Evolutionary conservation across 2,113 vertebrate genomes (phyloP), one percentile per base, ranked within the genome.

Genomic region (Nothobranchius kuhntae): DNA sequence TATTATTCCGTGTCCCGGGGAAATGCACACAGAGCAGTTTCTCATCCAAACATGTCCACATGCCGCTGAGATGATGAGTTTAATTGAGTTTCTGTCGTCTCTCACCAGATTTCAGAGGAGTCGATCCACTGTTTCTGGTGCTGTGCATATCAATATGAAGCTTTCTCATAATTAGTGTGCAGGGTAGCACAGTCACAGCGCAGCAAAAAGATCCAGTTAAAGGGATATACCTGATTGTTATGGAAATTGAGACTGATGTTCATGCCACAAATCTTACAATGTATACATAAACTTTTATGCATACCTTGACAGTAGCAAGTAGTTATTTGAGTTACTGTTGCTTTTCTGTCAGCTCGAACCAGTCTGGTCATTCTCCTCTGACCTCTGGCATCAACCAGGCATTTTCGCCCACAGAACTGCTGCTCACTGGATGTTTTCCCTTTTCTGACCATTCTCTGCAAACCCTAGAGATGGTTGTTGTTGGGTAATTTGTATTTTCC

Each of bases 1-100:
- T 63, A 75, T 80, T 24, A 74, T 61, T 73, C 57, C 47, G 47
- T 15, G 56, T 73, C 55, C 51, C 47, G 52, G 51, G 73, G 38
- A 60, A 73, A 77, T 24, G 63, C 58, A 53, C 24, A 21, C 45
- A 7, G 4, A 11, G 68, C 13, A 1, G 38, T 42, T 35, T 70
- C 57, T 74, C 53, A 45, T 73, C 50, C 53, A 45, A 56, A 77
- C 76, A 77, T 45, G 65, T 53, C 72, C 74, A 53, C 26, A 61
- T 64, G 52, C 65, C 71, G 50, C 47, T 64, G 55, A 62, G 52
- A 73, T 53, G 77, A 83, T 68, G 48, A 12, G 35, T 76, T 83
- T 74, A 75, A 81, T 63, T 77, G 72, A 82, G 78, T 36, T 56
- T 11, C 67, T 61, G 83, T 78, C 82, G 85, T 8, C 76, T 56